phyloP scores from a whole-genome alignment of 2,888 invertebrate genomes.

The Trichopria drosophilae region DNA sequence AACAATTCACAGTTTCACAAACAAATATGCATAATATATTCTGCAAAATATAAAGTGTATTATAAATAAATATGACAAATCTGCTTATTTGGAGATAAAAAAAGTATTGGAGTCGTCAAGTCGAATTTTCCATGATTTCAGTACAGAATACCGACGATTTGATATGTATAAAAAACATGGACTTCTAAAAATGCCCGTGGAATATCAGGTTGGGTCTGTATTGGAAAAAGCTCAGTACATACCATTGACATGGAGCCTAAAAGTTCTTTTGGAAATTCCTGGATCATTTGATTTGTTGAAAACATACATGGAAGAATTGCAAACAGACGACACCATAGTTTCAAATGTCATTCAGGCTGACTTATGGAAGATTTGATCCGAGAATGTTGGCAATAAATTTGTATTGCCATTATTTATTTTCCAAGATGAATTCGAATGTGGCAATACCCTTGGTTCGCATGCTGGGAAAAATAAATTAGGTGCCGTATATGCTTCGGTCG shows the following conservation, averaged over 20 bases:
- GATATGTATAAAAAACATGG: not conserved
- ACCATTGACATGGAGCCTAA: constrained; percentile 7
- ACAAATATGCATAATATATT: too few species aligned
- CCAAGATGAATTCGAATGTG: constrained; percentile 19
- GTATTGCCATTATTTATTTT: constrained; percentile 10
- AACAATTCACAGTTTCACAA: too few species aligned
- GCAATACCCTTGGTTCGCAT: constrained; percentile 13
- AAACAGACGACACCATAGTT: constrained; percentile 4
- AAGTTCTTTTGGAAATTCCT: constrained; percentile 8
- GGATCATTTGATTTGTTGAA: constrained; percentile 12
- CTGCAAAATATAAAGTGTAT: too few species aligned
- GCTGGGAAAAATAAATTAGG: constrained; percentile 18
- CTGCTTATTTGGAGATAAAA: too few species aligned
- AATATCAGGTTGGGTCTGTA: constrained; percentile 5
- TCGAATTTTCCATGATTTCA: constrained; percentile 9
- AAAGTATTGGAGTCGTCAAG: too few species aligned
- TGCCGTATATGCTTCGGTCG: constrained; percentile 18
- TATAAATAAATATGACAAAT: too few species aligned
- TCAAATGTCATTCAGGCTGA: constrained; percentile 11
- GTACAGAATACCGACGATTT: constrained; percentile 12
- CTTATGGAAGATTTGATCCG: constrained; percentile 3
- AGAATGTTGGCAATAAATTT: constrained; percentile 5
- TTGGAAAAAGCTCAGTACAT: constrained; percentile 4
- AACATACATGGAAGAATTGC: constrained; percentile 4
- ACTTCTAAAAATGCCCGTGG: constrained; percentile 2